Conservation (phyloP, 2,888 invertebrate species). For the Zele albiditarsus region DNA sequence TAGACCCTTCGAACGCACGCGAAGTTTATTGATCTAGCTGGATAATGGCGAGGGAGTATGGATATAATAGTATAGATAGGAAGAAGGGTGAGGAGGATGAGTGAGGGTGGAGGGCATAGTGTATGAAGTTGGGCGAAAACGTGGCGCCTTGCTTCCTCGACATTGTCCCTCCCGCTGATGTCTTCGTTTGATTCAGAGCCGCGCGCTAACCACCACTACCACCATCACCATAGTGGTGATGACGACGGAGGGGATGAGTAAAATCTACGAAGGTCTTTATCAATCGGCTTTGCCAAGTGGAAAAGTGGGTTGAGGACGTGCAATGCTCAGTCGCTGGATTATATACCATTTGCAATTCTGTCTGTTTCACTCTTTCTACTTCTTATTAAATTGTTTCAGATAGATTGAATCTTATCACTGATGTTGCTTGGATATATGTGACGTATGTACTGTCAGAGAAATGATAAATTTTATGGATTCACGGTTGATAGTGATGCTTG, state of each 20-base stretch:
- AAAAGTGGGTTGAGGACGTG: slow-evolving; percentile 59
- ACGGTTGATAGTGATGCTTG: neutral
- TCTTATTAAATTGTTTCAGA: slow-evolving; percentile 2
- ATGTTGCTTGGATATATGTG: neutral
- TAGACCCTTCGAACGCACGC: slow-evolving; percentile 63
- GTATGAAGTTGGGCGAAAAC: slow-evolving; percentile 30
- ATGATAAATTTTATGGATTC: slow-evolving; percentile 31
- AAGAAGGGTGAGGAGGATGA: slow-evolving; percentile 39
- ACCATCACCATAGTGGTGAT: neutral
- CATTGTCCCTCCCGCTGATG: slow-evolving; percentile 36
- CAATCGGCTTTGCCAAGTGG: slow-evolving; percentile 49
- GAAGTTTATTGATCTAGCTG: slow-evolving; percentile 65
- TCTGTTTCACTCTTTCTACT: neutral
- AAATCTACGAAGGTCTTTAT: slow-evolving; percentile 51
- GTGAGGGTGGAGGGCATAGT: slow-evolving; percentile 42
- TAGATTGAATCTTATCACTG: neutral
- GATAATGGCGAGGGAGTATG: slow-evolving; percentile 28
- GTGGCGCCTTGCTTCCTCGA: slow-evolving; percentile 43
- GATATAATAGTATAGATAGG: slow-evolving; percentile 21
- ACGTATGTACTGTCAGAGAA: neutral
- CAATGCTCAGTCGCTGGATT: slow-evolving; percentile 35
- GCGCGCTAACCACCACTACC: neutral
- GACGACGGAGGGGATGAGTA: neutral
- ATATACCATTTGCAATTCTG: neutral
- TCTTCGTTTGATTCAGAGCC: slow-evolving; percentile 31